phyloP scores from a whole-genome alignment of 30 jellyfish, hydroid and myxozoan genomes.

The Cassiopea andromeda region DNA sequence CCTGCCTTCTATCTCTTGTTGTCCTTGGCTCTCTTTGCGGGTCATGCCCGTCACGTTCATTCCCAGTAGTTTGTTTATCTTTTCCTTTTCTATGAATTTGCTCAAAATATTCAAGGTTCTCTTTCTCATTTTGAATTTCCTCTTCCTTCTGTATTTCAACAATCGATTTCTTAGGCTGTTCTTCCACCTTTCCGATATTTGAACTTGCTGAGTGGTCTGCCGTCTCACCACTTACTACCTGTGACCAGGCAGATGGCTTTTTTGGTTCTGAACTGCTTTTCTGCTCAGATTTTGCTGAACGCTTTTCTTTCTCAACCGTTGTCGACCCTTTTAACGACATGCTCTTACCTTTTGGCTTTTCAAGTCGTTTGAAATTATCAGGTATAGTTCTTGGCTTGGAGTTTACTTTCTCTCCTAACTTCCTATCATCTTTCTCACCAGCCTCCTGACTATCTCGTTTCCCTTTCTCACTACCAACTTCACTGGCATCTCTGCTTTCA shows the following conservation, averaged over 20 bases:
- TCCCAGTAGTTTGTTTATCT: neutral
- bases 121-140: slow-evolving; percentile 59
- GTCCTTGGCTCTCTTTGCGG: slow-evolving; percentile 10
- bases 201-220: slow-evolving; percentile 11
- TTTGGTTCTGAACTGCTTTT: slow-evolving; percentile 38
- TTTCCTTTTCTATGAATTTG: neutral
- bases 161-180: slow-evolving; percentile 75
- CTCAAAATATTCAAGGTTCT: neutral
- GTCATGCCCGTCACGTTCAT: slow-evolving; percentile 28
- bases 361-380: slow-evolving; percentile 65
- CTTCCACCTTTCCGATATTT: slow-evolving; percentile 50
- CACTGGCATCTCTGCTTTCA: neutral
- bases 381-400: slow-evolving; percentile 23
- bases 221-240: slow-evolving; percentile 82
- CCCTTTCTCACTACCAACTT: neutral
- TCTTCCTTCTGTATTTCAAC: slow-evolving; percentile 78
- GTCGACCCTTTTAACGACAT: slow-evolving; percentile 30
- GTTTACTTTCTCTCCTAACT: neutral
- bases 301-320: slow-evolving; percentile 16
- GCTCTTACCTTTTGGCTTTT: slow-evolving; percentile 43
- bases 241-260: slow-evolving; percentile 88
- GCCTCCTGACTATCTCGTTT: slow-evolving; percentile 14
- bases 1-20: slow-evolving; percentile 31
- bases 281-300: slow-evolving; percentile 28
- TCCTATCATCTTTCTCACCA: slow-evolving; percentile 35